These are phyloP conservation scores for Aspidoscelis tigris DNA, from an alignment of 2,113 vertebrate species.

Conservation along the genomic window DNA sequence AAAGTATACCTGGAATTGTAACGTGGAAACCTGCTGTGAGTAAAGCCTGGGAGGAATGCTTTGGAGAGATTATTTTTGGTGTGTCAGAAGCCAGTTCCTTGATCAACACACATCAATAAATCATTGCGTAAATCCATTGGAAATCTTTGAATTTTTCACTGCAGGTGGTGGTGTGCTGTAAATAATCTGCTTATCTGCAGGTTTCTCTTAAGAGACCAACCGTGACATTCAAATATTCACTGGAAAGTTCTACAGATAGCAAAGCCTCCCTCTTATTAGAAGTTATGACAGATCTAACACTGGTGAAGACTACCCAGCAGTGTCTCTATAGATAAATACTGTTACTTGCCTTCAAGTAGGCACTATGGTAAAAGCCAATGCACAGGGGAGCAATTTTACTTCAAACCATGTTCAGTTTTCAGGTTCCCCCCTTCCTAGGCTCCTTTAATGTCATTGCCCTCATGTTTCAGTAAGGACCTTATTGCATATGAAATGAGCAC, in stretches of 20 bases:
- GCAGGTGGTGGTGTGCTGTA: not conserved
- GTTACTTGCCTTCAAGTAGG: not conserved
- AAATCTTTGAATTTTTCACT: slow-evolving; percentile 15
- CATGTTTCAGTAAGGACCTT: too few relatives aligned
- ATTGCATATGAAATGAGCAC: too few relatives aligned
- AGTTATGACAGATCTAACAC: not conserved
- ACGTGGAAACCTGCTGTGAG: not conserved
- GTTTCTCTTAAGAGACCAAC: slow-evolving; percentile 1
- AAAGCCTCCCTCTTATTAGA: not conserved
- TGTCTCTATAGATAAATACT: not conserved
- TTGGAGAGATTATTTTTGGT: slow-evolving; percentile 24
- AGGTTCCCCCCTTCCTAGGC: not conserved
- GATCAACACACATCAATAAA: slow-evolving; percentile 38
- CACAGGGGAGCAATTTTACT: not conserved
- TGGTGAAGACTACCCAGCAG: not conserved
- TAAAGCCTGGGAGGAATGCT: slow-evolving; percentile 22
- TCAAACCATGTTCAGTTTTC: not conserved
- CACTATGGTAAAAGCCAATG: not conserved
- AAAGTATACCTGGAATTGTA: slow-evolving; percentile 4
- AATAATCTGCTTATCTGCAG: slow-evolving; percentile 2
- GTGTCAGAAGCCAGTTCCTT: slow-evolving; percentile 5
- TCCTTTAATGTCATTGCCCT: not conserved
- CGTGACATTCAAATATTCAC: slow-evolving; percentile 1
- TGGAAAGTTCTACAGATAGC: not conserved
- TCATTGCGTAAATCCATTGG: not conserved